These are phyloP conservation scores for Mola mola DNA, from an alignment of 2,113 vertebrate genomes.

Conservation along the genomic window DNA sequence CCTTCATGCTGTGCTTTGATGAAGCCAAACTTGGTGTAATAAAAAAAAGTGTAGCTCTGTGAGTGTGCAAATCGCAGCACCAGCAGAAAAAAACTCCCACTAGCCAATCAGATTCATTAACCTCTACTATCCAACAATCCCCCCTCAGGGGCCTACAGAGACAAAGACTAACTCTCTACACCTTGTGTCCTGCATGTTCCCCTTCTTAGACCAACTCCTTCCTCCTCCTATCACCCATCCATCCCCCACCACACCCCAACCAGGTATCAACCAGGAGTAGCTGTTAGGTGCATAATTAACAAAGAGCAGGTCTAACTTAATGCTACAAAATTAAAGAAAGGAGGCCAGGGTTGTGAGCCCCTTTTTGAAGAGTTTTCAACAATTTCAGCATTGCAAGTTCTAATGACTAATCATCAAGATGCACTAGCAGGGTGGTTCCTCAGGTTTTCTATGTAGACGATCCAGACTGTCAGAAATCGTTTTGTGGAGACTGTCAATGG, in stretches of 20 bases:
- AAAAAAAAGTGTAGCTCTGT: constrained; percentile 69
- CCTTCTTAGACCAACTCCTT: constrained; percentile 15
- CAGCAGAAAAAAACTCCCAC: constrained; percentile 79
- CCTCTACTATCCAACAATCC: constrained; percentile 77
- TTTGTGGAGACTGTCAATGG: no score
- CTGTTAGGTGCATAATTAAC: constrained; percentile 16
- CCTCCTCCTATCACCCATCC: constrained; percentile 39
- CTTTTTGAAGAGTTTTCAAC: no score
- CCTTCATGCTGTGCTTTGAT: constrained; percentile 68
- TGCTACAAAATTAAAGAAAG: neutral
- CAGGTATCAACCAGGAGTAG: constrained; percentile 26
- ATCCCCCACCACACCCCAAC: constrained; percentile 28
- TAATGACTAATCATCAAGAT: no score
- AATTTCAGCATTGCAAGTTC: no score
- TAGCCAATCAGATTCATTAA: constrained; percentile 82
- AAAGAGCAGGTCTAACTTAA: constrained; percentile 7
- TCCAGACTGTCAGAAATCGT: no score
- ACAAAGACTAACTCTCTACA: constrained; percentile 81
- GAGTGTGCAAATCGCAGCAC: constrained; percentile 76
- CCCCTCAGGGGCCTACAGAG: constrained; percentile 67
- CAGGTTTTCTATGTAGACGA: no score
- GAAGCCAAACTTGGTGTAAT: constrained; percentile 65
- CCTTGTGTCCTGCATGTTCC: constrained; percentile 65
- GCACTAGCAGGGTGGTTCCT: no score
- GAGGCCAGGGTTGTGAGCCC: no score